Evolutionary conservation across 2,888 invertebrate species (phyloP), one percentile per base, ranked within the genome.

Genomic region (Aelia acuminata): DNA sequence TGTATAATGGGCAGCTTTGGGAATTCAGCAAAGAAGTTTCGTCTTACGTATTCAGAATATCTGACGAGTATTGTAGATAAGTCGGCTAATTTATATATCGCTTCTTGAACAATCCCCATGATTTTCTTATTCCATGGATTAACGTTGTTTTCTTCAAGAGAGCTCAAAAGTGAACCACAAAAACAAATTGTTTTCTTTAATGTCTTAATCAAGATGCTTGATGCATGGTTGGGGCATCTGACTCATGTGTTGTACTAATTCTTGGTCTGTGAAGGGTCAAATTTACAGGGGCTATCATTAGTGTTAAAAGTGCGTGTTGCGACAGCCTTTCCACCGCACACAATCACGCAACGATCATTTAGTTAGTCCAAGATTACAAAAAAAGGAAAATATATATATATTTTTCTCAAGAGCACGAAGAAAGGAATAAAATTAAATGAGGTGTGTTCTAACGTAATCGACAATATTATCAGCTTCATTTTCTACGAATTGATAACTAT

Each of bases 221-320:
- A 57, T 26, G 13, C 18, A 35, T 63, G 63, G 31, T 31, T 63
- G 5, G 18, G 31, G 15, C 4, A 63, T 31, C 31, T 63, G 63
- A 63, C 31, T 31, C 31, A n/a, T 31, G 13, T 63, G 63, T 63
- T 63, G 63, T 35, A 63, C 63, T 63, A 31, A 31, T 63, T 63
- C 63, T 63, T 31, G 13, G 57, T 26, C 26, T 57, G n/a, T n/a
- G 57, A 13, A 57, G 26, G 57, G 1, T 57, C 57, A 26, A 26
- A 57, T 57, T 57, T 57, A 57, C 26, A 13, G 31, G 18, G 63
- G 63, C 11, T 63, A 63, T 63, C 63, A 63, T 63, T 63, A 63
- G 63, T 35, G 63, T 31, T 63, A 63, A 63, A 63, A 63, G 63
- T 63, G 63, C 63, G 63, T 63, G 63, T 31, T 63, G 31, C 31